Evolutionary conservation across 2,113 vertebrate genomes (phyloP).

Genomic region (Paratilapia polleni): DNA sequence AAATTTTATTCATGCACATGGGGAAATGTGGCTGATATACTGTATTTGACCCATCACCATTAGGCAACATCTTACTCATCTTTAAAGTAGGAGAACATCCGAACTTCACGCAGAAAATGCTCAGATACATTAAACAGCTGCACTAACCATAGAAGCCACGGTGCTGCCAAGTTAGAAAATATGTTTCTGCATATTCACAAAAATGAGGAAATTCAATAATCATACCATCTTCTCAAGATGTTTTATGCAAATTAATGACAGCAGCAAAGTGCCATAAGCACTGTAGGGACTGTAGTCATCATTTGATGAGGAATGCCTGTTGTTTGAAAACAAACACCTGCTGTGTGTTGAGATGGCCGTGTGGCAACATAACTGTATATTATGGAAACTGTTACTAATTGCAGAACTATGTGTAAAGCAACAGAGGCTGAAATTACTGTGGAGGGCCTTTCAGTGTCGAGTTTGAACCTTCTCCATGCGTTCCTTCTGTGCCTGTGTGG

Average conservation of each 20-base stretch:
- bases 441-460: not conserved
- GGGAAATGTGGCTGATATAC: not conserved
- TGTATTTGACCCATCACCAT: not conserved
- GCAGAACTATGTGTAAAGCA: slow-evolving; percentile 20
- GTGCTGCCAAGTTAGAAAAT: slow-evolving; percentile 6
- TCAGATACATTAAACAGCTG: not conserved
- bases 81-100: not conserved
- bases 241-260: slow-evolving; percentile 56
- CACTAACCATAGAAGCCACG: not conserved
- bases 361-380: slow-evolving; percentile 11
- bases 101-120: not conserved
- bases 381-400: slow-evolving; percentile 37
- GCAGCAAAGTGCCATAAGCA: slow-evolving; percentile 37
- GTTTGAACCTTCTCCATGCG: not conserved
- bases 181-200: slow-evolving; percentile 31
- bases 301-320: slow-evolving; percentile 50
- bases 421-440: not conserved
- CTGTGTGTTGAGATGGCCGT: slow-evolving; percentile 5
- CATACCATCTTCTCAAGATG: slow-evolving; percentile 28
- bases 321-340: slow-evolving; percentile 66
- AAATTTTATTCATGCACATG: not conserved
- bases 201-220: slow-evolving; percentile 32
- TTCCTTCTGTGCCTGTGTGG: not conserved
- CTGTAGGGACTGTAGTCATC: slow-evolving; percentile 41
- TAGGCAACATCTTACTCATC: not conserved